phyloP scores from a whole-genome alignment of 2,888 invertebrate genomes.

The Labia minor region DNA sequence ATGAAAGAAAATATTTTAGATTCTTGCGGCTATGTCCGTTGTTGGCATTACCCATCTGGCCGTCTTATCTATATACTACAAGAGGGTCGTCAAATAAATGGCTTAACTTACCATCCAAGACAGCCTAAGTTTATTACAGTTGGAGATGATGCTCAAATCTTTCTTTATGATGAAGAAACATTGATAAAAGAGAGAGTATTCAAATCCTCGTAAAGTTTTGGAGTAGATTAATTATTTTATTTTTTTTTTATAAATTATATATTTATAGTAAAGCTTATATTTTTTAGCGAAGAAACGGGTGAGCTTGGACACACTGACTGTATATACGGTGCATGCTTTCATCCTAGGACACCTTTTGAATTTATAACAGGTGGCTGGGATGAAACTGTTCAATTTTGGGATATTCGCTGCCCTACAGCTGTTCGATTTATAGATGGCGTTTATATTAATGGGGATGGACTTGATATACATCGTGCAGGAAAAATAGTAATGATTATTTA shows the following conservation, averaged over 20 bases:
- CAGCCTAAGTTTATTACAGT: slow-evolving; percentile 47
- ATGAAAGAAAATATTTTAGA: no score
- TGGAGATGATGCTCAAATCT: slow-evolving; percentile 52
- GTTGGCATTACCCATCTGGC: slow-evolving; percentile 54
- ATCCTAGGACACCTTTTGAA: slow-evolving; percentile 53
- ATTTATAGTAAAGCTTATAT: slow-evolving; percentile 13
- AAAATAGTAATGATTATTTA: slow-evolving; percentile 41
- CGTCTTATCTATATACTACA: slow-evolving; percentile 53
- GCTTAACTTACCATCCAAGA: slow-evolving; percentile 49
- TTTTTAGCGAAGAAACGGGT: slow-evolving; percentile 1
- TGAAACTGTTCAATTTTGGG: slow-evolving; percentile 55
- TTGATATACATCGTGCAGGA: slow-evolving; percentile 52
- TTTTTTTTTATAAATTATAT: neutral
- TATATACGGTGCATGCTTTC: slow-evolving; percentile 53
- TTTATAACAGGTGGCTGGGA: slow-evolving; percentile 60
- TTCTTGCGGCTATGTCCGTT: slow-evolving; percentile 55
- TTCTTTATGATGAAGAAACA: slow-evolving; percentile 58
- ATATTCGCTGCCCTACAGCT: slow-evolving; percentile 51
- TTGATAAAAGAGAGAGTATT: slow-evolving; percentile 51
- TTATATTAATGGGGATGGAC: slow-evolving; percentile 55
- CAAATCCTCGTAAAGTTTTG: slow-evolving; percentile 41
- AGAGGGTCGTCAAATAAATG: slow-evolving; percentile 53
- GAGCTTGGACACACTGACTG: slow-evolving; percentile 48
- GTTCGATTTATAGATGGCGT: slow-evolving; percentile 47
- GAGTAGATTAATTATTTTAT: neutral